Conservation (phyloP, 2,797 vertebrate genomes). For the Sebastes goodei region DNA sequence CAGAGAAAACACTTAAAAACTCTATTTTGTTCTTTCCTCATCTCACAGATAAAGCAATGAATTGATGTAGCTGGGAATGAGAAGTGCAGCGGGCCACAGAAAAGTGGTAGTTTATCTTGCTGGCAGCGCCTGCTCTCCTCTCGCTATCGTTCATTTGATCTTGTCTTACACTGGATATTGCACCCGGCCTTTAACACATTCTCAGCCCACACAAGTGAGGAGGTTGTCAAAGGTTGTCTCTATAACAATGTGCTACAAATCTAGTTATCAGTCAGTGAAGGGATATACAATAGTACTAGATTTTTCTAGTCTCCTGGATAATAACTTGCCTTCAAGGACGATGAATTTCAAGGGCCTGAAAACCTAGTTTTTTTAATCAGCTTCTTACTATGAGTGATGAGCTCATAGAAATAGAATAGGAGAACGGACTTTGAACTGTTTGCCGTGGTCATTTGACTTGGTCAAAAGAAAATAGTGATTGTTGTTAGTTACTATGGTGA, state of each 20-base stretch:
- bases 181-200: conserved; percentile 22
- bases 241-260: conserved; percentile 4
- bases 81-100: conserved; percentile 34
- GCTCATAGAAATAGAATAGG: background rate
- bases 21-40: conserved; percentile 25
- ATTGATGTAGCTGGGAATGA: conserved; percentile 20
- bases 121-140: conserved; percentile 34
- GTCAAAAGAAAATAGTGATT: background rate
- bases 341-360: background rate
- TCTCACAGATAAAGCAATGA: conserved; percentile 44
- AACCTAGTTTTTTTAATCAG: background rate
- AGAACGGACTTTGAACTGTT: background rate
- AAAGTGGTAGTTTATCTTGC: conserved; percentile 49
- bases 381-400: background rate
- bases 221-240: conserved; percentile 15
- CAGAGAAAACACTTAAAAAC: conserved; percentile 26
- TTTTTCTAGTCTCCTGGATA: background rate
- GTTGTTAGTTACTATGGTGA: background rate
- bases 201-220: conserved; percentile 11
- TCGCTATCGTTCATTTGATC: conserved; percentile 52
- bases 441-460: background rate
- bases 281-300: background rate
- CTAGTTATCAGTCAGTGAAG: background rate
- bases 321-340: background rate
- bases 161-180: conserved; percentile 47